A percentile compares a stretch with the other conserved stretches of the same genome.
Conservation (phyloP, 2,888 invertebrate genomes). For the Fragum fragum region DNA sequence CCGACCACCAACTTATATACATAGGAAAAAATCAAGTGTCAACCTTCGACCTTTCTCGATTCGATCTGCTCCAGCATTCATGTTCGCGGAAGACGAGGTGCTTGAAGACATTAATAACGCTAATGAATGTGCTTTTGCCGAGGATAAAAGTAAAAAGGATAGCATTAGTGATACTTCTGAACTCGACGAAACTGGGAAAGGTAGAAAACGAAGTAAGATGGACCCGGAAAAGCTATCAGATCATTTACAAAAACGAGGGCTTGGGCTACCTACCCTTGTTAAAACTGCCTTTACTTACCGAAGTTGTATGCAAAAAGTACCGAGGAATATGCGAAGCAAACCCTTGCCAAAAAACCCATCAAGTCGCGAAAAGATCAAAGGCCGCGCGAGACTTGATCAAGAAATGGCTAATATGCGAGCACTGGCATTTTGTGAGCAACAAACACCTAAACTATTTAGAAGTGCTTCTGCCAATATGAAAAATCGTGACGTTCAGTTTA, state of each 20-base stretch:
- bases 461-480: constrained; percentile 76
- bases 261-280: constrained; percentile 66
- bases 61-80: constrained; percentile 61
- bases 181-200: constrained; percentile 44
- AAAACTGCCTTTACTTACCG: constrained; percentile 58
- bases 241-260: constrained; percentile 69
- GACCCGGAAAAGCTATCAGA: constrained; percentile 69
- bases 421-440: constrained; percentile 78
- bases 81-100: constrained; percentile 32
- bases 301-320: constrained; percentile 55
- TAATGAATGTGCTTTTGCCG: constrained; percentile 9
- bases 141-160: constrained; percentile 2
- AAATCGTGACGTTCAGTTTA: constrained; percentile 75
- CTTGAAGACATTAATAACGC: constrained; percentile 19
- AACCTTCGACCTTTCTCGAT: constrained; percentile 53
- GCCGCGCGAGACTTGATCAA: constrained; percentile 76
- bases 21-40: constrained; percentile 11
- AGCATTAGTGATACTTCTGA: constrained; percentile 47
- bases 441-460: constrained; percentile 72
- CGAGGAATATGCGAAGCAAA: constrained; percentile 63
- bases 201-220: constrained; percentile 58
- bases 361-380: constrained; percentile 77
- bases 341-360: constrained; percentile 73
- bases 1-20: constrained; percentile 50
- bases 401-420: constrained; percentile 80